Conservation (phyloP, 2,797 vertebrate genomes). For the Xenops minutus region DNA sequence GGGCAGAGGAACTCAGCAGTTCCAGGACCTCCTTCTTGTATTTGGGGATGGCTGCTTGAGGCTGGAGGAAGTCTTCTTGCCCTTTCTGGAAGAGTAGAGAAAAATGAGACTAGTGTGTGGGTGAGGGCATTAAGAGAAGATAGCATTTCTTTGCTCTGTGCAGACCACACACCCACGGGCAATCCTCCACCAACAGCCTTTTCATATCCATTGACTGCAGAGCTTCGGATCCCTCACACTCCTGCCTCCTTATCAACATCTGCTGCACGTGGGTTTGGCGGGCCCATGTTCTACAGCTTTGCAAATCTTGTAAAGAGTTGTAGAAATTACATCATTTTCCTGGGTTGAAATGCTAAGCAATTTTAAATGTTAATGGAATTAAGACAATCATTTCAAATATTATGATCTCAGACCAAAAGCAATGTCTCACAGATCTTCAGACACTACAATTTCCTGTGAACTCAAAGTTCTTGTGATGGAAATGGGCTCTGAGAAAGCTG, state of each 20-base stretch:
- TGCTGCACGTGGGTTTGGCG: background rate
- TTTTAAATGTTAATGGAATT: background rate
- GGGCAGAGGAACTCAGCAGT: background rate
- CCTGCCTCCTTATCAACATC: background rate
- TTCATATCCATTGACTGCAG: background rate
- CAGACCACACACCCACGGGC: background rate
- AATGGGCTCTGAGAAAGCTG: background rate
- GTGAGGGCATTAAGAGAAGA: background rate
- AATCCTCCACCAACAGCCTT: background rate
- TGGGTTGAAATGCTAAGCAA: background rate
- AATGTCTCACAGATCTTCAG: background rate
- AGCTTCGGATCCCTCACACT: background rate
- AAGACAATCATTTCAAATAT: background rate
- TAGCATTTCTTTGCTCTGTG: background rate
- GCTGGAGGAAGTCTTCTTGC: background rate
- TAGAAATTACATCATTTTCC: background rate
- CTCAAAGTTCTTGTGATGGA: background rate
- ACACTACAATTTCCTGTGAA: background rate
- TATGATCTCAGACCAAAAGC: background rate
- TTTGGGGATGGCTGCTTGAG: background rate
- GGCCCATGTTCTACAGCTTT: background rate
- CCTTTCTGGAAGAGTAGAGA: background rate
- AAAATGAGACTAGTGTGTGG: background rate
- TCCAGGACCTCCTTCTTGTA: background rate
- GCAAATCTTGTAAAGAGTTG: background rate